Conservation (phyloP, 2,797 vertebrate species). For the Anabacerthia variegaticeps region DNA sequence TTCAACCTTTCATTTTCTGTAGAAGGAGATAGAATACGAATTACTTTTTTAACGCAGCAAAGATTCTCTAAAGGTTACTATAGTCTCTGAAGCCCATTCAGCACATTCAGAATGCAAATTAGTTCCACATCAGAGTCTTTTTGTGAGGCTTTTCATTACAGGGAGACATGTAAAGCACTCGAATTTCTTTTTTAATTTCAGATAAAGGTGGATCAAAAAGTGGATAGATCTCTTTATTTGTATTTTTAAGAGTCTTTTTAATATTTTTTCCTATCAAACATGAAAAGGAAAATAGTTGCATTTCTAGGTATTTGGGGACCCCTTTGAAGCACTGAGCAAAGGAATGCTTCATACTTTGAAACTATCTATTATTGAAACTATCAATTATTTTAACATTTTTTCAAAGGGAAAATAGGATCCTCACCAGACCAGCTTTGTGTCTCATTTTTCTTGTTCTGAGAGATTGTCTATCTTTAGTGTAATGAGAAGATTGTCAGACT, state of each 20-base stretch:
- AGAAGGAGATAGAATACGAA: not conserved
- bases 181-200: slow-evolving; percentile 21
- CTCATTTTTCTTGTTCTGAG: slow-evolving; percentile 16
- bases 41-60: not conserved
- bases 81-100: slow-evolving; percentile 29
- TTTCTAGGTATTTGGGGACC: slow-evolving; percentile 38
- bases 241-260: slow-evolving; percentile 41
- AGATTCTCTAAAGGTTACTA: slow-evolving; percentile 48
- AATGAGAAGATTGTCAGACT: not conserved
- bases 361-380: slow-evolving; percentile 35
- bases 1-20: slow-evolving; percentile 29
- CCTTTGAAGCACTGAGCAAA: slow-evolving; percentile 47
- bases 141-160: slow-evolving; percentile 34
- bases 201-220: slow-evolving; percentile 46
- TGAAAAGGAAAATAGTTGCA: slow-evolving; percentile 10
- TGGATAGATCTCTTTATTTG: slow-evolving; percentile 31
- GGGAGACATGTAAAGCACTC: not conserved
- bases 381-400: slow-evolving; percentile 47
- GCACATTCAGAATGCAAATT: slow-evolving; percentile 32
- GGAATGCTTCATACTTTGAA: slow-evolving; percentile 44
- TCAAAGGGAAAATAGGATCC: slow-evolving; percentile 47
- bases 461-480: slow-evolving; percentile 4
- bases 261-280: slow-evolving; percentile 14
- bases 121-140: slow-evolving; percentile 29
- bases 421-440: not conserved